Base-by-base conservation (phyloP, 2,113 vertebrate species). In the Pollimyrus isidori region DNA sequence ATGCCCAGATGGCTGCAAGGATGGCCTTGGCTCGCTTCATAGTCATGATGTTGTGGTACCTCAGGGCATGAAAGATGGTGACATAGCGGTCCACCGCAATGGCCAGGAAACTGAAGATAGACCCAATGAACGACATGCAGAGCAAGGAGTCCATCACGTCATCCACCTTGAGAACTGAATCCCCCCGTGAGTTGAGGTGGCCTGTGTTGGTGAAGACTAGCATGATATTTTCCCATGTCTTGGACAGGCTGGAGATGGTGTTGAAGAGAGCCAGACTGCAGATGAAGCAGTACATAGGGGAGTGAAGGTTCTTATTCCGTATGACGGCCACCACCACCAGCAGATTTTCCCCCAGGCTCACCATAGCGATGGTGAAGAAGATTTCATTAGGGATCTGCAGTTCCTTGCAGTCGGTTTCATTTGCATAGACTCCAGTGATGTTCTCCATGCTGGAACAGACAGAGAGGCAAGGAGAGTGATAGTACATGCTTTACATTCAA, bases 251-350 rank as follows among this genome's bases (percentile, higher is more conserved):
- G 6, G 96, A 96, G 49, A 98, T 92, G 93, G 97, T 98, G 92
- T 99, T 98, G 83, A 98, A 99, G 92, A 97, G 92, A 0, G 98
- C 97, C 92, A 99, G 94, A 88, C 97, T 99, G 90, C 98, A 99
- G 93, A 99, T 98, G 92, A 99, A 99, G 93, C 96, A 96, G 93
- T 98, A 98, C 98, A 99, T 98, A 80, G 98, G 98, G 0, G 95
- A 95, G 91, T 99, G 98, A 11, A 99, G 96, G 87, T 97, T 98
- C 93, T 96, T 97, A 90, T 98, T 99, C 87, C 93, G 93, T 83
- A 97, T 91, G 56, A 99, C 95, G 2, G 97, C 97, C 87, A 98
- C 88, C 45, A 99, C 96, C 19, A 99, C 96, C 50, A 98, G 94
- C 80, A 98, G 91, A 90, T 99, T 99, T 94, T 98, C 98, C n/a